These are phyloP conservation scores for Phyllotis vaccarum DNA, from an alignment of 2,797 vertebrate genomes.

Conservation along the genomic window DNA sequence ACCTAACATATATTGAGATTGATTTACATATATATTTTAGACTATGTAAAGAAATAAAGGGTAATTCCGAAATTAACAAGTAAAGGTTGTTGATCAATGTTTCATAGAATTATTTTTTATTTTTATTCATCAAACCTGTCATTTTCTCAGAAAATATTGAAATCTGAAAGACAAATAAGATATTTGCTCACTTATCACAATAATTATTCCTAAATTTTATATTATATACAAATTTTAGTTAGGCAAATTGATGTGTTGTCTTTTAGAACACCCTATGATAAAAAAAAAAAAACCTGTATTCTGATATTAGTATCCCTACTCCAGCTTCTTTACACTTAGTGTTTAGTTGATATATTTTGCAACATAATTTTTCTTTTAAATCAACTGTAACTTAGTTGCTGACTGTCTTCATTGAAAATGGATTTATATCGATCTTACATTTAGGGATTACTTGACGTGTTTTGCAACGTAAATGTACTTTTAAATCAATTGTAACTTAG, in stretches of 20 bases:
- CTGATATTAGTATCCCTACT: background rate
- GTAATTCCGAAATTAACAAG: background rate
- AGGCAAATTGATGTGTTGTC: background rate
- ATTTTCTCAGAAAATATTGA: background rate
- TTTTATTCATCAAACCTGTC: background rate
- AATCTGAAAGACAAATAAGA: background rate
- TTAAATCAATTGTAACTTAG: background rate
- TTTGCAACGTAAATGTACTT: background rate
- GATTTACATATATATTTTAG: background rate
- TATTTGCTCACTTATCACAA: background rate
- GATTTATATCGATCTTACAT: background rate
- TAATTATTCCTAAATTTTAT: constrained; percentile 4
- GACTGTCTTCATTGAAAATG: background rate
- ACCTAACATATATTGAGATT: background rate
- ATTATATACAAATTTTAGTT: background rate
- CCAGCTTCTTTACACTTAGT: background rate
- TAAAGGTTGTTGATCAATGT: background rate
- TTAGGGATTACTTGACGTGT: background rate
- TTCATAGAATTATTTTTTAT: background rate
- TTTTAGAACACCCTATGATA: background rate
- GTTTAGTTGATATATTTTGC: background rate
- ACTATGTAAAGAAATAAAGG: background rate
- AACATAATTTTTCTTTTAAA: background rate
- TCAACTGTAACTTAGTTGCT: background rate
- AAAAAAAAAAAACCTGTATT: background rate